Conservation (phyloP, 2,797 vertebrate species). For the Catostomus latipinnis region DNA sequence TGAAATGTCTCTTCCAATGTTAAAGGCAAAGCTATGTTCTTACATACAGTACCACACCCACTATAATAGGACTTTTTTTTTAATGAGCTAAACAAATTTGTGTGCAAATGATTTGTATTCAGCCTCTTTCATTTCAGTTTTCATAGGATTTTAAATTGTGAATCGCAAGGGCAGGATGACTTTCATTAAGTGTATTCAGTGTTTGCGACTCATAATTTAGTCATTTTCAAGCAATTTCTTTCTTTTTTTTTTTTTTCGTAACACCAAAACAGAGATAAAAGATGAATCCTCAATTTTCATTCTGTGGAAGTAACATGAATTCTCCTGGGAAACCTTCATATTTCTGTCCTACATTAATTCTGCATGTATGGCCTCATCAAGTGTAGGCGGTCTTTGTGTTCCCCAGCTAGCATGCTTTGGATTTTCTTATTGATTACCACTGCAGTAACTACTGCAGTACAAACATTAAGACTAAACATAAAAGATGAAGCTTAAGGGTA, state of each 20-base stretch:
- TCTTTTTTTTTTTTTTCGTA: conserved; percentile 1
- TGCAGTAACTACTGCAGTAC: background rate
- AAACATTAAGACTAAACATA: background rate
- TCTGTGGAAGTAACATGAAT: conserved; percentile 38
- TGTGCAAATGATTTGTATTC: conserved; percentile 38
- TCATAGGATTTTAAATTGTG: conserved; percentile 31
- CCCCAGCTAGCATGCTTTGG: background rate
- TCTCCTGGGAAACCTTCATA: conserved; percentile 26
- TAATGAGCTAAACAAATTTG: background rate
- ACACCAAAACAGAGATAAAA: conserved; percentile 41
- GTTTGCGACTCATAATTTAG: conserved; percentile 41
- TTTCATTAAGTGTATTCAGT: conserved; percentile 48
- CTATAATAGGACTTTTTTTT: background rate
- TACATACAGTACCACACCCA: background rate
- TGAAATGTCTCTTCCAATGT: background rate
- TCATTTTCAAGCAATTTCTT: conserved; percentile 6
- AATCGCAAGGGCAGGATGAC: conserved; percentile 33
- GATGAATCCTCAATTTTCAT: conserved; percentile 31
- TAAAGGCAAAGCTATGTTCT: background rate
- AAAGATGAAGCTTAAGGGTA: too few species aligned
- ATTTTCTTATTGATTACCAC: conserved; percentile 18
- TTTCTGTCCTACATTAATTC: conserved; percentile 39
- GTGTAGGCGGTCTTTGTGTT: conserved; percentile 8
- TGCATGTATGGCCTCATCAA: conserved; percentile 31
- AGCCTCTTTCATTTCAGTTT: conserved; percentile 27